Percentiles rank a stretch among this genome's conserved stretches.
Evolutionary conservation across 92 coral and sea anemone species (phyloP).

Genomic region (Virgularia gustaviana): DNA sequence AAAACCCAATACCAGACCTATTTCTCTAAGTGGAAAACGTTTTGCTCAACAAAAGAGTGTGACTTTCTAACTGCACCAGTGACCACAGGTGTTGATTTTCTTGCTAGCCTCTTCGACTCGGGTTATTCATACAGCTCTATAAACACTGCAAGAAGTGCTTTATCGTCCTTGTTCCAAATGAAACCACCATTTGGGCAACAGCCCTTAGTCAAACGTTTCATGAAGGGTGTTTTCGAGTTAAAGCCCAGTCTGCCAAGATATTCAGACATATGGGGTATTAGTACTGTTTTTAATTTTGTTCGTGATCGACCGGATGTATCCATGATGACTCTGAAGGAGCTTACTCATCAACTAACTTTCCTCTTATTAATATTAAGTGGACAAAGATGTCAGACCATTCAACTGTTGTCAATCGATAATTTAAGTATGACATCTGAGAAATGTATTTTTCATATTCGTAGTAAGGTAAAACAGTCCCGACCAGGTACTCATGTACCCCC

Average conservation of each 20-base stretch:
- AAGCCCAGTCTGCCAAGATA: slow-evolving; percentile 40
- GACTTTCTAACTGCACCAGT: slow-evolving; percentile 22
- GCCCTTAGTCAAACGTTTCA: slow-evolving; percentile 41
- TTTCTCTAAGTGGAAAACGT: neutral
- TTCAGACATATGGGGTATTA: slow-evolving; percentile 40
- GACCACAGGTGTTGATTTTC: slow-evolving; percentile 34
- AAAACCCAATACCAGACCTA: slow-evolving; percentile 15
- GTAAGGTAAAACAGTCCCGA: slow-evolving; percentile 49
- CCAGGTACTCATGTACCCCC: slow-evolving; percentile 36
- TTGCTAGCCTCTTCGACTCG: slow-evolving; percentile 30
- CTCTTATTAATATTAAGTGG: slow-evolving; percentile 35
- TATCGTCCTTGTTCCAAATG: slow-evolving; percentile 31
- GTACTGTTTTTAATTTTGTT: slow-evolving; percentile 23
- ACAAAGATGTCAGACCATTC: slow-evolving; percentile 54
- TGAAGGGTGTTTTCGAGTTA: slow-evolving; percentile 51
- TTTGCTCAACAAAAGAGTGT: slow-evolving; percentile 7
- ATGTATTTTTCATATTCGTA: slow-evolving; percentile 27
- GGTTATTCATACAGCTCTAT: slow-evolving; percentile 39
- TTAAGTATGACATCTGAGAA: slow-evolving; percentile 19
- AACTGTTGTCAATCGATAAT: slow-evolving; percentile 3
- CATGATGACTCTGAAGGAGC: slow-evolving; percentile 34
- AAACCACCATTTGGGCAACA: slow-evolving; percentile 47
- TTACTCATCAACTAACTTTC: slow-evolving; percentile 41
- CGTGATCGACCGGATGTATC: slow-evolving; percentile 20
- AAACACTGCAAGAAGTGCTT: slow-evolving; percentile 45